These are phyloP conservation scores for Heliconius hortense DNA, from an alignment of 2,888 invertebrate genomes.

Conservation along the genomic window DNA sequence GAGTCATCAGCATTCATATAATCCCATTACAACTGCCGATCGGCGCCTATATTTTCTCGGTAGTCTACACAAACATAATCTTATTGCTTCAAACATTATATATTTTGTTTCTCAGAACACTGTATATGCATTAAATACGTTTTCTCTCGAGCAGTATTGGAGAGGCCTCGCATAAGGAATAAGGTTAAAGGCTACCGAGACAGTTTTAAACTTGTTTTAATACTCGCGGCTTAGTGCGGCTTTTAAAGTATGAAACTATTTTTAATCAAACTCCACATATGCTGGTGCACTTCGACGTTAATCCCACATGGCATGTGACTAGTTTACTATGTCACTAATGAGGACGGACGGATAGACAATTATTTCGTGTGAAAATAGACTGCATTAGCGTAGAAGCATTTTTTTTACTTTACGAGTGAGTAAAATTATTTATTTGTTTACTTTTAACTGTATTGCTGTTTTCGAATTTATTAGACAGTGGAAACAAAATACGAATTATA, in stretches of 20 bases:
- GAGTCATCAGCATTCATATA: constrained; percentile 41
- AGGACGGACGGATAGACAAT: constrained; percentile 9
- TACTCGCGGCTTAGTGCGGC: constrained; percentile 27
- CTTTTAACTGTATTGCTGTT: not conserved
- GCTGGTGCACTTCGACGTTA: constrained; percentile 24
- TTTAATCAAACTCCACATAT: constrained; percentile 28
- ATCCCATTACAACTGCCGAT: constrained; percentile 36
- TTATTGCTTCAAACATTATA: constrained; percentile 8
- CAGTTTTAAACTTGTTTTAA: constrained; percentile 25
- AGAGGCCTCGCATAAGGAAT: constrained; percentile 33
- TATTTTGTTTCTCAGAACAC: constrained; percentile 32
- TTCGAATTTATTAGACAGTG: not conserved
- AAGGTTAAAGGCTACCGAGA: constrained; percentile 34
- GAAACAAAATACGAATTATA: not conserved
- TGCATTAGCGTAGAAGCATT: not conserved
- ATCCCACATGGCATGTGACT: constrained; percentile 32
- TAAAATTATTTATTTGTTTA: not conserved
- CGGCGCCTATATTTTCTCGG: constrained; percentile 39
- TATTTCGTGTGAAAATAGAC: constrained; percentile 26
- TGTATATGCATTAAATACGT: constrained; percentile 23
- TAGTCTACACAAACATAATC: constrained; percentile 32
- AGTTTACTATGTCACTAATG: constrained; percentile 28
- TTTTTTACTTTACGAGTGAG: not conserved
- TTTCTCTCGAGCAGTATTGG: constrained; percentile 31
- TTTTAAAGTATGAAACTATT: constrained; percentile 31